Evolutionary conservation across 2,797 vertebrate genomes (phyloP), one percentile per base, ranked within the genome.

Genomic region (Erithacus rubecula): DNA sequence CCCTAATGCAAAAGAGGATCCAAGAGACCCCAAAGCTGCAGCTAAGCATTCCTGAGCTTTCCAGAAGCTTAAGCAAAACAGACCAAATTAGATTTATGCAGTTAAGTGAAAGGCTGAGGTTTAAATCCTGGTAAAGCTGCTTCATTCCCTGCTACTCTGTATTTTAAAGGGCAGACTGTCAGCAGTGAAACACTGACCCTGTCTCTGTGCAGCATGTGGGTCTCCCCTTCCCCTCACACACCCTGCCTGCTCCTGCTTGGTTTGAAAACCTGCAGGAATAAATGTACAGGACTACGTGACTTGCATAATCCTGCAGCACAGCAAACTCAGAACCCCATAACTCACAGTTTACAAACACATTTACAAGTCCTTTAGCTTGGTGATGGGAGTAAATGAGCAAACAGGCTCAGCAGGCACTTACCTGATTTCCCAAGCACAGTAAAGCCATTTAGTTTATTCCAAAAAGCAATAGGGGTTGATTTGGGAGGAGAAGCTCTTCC

Each of bases 271-370:
- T 74, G 70, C 44, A 34, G 29, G 24, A 80, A 10, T 37, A 55
- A 83, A 55, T 13, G 65, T 3, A 30, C 67, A 36, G 41, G 17
- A 27, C 39, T 63, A 51, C 0, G 10, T 87, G 89, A 63, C 37
- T 39, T 43, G 76, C 77, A 91, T 86, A 46, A 49, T 39, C 77
- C 74, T 56, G 32, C 59, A 81, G 63, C 67, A 12, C 37, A 84
- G 47, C 24, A 24, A 9, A 52, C 77, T 44, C 72, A 24, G 37
- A 79, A 53, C 4, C 59, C 82, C 76, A 47, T 81, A 91, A 72
- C 34, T 83, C 77, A 67, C 15, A 74, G 47, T 96, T 96, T 88
- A 82, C 91, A 94, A 94, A 90, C 70, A 74, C 58, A 76, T 86
- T 91, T 86, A 60, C 64, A 82, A 49, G 77, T 60, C 72, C 55